A percentile compares a stretch with the other conserved stretches of the same genome.
phyloP scores from a whole-genome alignment of 2,888 invertebrate genomes.

The Acrobasis suavella region DNA sequence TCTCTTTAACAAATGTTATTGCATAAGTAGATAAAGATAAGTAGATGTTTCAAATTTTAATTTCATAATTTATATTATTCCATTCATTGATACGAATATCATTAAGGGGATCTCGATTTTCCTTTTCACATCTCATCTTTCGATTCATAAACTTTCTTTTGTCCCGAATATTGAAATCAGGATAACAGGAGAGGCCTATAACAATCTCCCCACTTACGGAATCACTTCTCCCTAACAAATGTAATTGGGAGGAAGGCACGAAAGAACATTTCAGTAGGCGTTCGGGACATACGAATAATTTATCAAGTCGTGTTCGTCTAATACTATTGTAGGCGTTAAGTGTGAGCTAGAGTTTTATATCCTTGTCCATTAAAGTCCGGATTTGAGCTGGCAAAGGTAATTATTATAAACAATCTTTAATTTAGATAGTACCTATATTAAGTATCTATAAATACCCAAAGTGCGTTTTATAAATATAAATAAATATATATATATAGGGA shows the following conservation, averaged over 20 bases:
- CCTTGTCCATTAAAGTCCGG: neutral
- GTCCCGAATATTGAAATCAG: slow-evolving; percentile 12
- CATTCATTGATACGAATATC: neutral
- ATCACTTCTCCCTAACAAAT: slow-evolving; percentile 33
- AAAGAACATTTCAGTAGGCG: slow-evolving; percentile 16
- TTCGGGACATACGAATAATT: slow-evolving; percentile 19
- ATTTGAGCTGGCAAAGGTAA: too few relatives aligned
- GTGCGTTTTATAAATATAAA: too few relatives aligned
- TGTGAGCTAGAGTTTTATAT: neutral
- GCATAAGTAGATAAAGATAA: too few relatives aligned
- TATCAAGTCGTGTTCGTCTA: slow-evolving; percentile 5
- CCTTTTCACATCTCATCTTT: neutral
- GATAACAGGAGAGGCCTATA: slow-evolving; percentile 27
- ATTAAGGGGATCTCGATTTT: neutral
- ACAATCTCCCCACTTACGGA: slow-evolving; percentile 38
- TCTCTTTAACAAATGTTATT: too few relatives aligned
- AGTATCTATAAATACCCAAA: too few relatives aligned
- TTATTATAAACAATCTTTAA: too few relatives aligned
- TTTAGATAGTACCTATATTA: too few relatives aligned
- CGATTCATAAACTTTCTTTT: slow-evolving; percentile 4
- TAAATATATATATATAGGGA: too few relatives aligned
- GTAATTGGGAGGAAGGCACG: slow-evolving; percentile 32
- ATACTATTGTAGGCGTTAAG: neutral
- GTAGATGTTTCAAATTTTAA: too few relatives aligned
- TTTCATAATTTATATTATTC: too few relatives aligned